A percentile compares a stretch with the other conserved stretches of the same genome.
phyloP scores from a whole-genome alignment of 2,113 vertebrate species.

The Tychaedon coryphoeus region DNA sequence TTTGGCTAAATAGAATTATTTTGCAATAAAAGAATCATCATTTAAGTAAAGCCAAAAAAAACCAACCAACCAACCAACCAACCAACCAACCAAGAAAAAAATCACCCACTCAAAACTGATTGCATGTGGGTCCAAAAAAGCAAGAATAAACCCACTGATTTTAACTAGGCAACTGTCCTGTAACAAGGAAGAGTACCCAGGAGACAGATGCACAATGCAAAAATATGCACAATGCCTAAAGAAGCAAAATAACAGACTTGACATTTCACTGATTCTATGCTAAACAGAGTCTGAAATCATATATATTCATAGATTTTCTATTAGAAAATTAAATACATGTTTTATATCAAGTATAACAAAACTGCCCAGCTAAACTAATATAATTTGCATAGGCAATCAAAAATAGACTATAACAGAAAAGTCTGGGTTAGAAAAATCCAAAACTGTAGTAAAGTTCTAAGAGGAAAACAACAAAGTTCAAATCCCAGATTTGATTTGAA shows the following conservation, averaged over 20 bases:
- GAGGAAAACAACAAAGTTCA: not conserved
- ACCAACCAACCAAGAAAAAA: not conserved
- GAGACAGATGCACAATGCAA: not conserved
- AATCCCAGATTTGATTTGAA: not conserved
- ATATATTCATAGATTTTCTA: not conserved
- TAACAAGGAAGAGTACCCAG: not conserved
- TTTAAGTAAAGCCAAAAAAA: not conserved
- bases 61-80: rapidly evolving
- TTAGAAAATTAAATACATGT: not conserved
- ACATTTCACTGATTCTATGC: not conserved
- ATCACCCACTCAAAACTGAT: not conserved
- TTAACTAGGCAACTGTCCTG: not conserved
- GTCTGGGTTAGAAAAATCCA: not conserved
- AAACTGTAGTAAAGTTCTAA: not conserved
- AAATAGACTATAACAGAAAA: not conserved
- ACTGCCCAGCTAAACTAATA: not conserved
- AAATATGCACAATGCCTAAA: not conserved
- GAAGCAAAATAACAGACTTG: not conserved
- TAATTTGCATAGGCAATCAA: not conserved
- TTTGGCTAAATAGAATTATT: not conserved
- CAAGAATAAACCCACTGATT: not conserved
- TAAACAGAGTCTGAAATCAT: not conserved
- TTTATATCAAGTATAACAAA: not conserved
- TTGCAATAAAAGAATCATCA: not conserved
- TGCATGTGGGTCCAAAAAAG: not conserved